Evolutionary conservation across 2,113 vertebrate genomes (phyloP), one percentile per base, ranked within the genome.

Genomic region (Delphinapterus leucas): DNA sequence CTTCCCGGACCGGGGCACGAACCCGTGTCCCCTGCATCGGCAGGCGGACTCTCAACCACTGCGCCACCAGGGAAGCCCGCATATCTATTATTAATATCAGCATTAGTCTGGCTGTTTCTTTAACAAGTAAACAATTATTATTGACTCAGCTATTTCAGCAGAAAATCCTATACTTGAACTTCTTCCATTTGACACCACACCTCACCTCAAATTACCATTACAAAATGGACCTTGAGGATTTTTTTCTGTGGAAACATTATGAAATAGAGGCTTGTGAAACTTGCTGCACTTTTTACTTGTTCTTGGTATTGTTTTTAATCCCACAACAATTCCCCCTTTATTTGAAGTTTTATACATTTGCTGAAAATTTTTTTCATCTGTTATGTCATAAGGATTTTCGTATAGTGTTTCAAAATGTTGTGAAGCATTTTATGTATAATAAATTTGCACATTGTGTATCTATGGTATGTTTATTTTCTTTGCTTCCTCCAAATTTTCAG

Each of bases 121-220:
- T 90, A 73, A 58, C 77, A 79, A 77, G 67, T 68, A 36, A 96
- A 96, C 76, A 93, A 92, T 87, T 67, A 68, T 83, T 97, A 95
- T 68, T 92, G 86, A 95, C 63, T 92, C 80, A 92, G 23, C 23
- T 55, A 82, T 83, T 96, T 68, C 17, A 20, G 12, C 9, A 65
- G 36, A 80, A 73, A 95, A 91, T 58, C 3, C 63, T 79, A 10
- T 70, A 80, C 28, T 79, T 87, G 33, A 93, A 60, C 13, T 90
- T 38, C 15, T 96, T 96, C 95, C 55, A 65, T 94, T 96, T 92
- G 93, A 47, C 36, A 70, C 18, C 49, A 44, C 10, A 79, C 26
- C 23, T 95, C 21, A 61, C 4, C 25, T 91, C 63, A 44, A 49
- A 53, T 92, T 96, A 80, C 80, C 91, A 90, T 87, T 76, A 87